Evolutionary conservation across 2,113 vertebrate species (phyloP).

Genomic region (Chloropsis cyanopogon): DNA sequence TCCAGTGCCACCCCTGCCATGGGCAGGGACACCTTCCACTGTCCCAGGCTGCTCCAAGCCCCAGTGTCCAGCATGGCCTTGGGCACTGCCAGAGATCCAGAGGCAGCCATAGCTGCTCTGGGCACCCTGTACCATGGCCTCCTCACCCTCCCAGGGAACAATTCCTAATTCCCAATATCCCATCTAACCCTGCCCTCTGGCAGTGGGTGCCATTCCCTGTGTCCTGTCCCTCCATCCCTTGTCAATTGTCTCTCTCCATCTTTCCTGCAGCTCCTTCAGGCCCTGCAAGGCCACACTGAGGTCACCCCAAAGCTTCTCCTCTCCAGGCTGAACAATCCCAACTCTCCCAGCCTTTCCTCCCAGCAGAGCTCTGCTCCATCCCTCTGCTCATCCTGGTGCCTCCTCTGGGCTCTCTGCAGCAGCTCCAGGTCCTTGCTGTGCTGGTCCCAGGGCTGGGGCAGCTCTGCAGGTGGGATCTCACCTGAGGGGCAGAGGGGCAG

Average conservation of each 20-base stretch:
- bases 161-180: neutral
- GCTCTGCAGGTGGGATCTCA: neutral
- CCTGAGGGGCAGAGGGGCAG: neutral
- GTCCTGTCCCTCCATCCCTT: neutral
- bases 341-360: neutral
- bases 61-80: neutral
- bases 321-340: neutral
- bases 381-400: neutral
- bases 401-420: neutral
- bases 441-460: neutral
- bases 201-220: neutral
- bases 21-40: neutral
- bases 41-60: neutral
- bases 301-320: neutral
- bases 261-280: neutral
- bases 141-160: neutral
- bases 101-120: neutral
- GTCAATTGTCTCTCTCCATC: neutral
- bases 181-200: neutral
- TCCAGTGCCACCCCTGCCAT: rapidly evolving
- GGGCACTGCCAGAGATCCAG: neutral
- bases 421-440: neutral
- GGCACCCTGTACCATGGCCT: neutral
- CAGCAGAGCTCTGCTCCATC: neutral
- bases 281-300: neutral